Evolutionary conservation across 2,888 invertebrate genomes (phyloP), one percentile per base, ranked within the genome.

Genomic region (Electrophaes corylata): DNA sequence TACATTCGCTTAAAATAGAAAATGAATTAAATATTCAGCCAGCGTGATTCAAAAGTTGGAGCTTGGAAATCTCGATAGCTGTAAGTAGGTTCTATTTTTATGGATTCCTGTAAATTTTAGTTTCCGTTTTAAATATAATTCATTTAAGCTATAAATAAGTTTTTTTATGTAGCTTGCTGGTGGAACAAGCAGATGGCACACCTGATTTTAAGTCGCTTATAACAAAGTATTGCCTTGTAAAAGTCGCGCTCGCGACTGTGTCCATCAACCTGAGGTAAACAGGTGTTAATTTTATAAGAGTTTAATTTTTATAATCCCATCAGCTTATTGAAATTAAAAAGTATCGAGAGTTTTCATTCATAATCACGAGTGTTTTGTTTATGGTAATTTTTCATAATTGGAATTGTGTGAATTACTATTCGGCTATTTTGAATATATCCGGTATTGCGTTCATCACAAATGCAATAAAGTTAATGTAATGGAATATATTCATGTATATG

Each of bases 1-100:
- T 51, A 52, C 50, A 59, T 60, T 55, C 31, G 47, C 45, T 58
- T 47, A 44, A 60, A 60, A 60, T 63, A 55, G 35, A 63, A 58
- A 31, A 16, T 40, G 19, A 43, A 58, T 62, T 60, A 54, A 20
- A 41, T 45, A 62, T 62, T 62, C 50, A 53, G 19, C 1, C 18
- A 29, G 37, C 3, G 37, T 37, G n/a, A 46, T 47, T 51, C 31
- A 55, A 43, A 47, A 33, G 23, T 46, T 51, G 51, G 33, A 47
- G 41, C 50, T 29, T 29, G 16, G 31, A 16, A 18, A 23, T 23
- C 41, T 41, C 3, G 16, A 3, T n/a, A 14, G 6, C 6, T n/a
- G n/a, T n/a, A n/a, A n/a, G n/a, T n/a, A n/a, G 14, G 1, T 14
- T 14, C 35, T 4, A 2, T 29, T 18, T 44, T 12, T 16, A 10